Conservation (phyloP, 2,113 vertebrate genomes). For the Cettia cetti region DNA sequence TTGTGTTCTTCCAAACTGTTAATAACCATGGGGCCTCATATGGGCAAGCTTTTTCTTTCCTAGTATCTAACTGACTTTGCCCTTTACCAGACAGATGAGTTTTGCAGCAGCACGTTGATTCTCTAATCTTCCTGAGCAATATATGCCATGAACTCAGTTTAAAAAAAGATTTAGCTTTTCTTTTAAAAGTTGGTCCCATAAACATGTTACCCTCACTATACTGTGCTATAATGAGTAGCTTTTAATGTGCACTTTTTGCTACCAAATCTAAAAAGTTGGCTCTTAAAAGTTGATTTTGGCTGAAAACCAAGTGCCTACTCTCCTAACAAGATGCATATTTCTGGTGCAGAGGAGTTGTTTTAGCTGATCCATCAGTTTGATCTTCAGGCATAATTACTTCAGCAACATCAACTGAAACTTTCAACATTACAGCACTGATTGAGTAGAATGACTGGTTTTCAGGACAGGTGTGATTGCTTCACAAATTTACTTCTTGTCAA, state of each 20-base stretch:
- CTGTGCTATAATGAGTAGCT: background rate
- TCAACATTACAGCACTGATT: background rate
- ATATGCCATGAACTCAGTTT: background rate
- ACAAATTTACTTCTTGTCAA: background rate
- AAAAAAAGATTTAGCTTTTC: background rate
- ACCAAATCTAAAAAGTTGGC: background rate
- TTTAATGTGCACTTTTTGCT: background rate
- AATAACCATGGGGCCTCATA: background rate
- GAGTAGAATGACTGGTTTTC: background rate
- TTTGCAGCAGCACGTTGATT: background rate
- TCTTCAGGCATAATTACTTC: background rate
- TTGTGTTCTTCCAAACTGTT: background rate
- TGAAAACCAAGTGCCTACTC: background rate
- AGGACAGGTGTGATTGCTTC: background rate
- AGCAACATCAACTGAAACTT: background rate
- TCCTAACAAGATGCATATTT: background rate
- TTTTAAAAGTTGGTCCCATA: background rate
- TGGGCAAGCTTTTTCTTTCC: background rate
- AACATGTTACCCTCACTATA: background rate
- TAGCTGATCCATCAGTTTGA: background rate
- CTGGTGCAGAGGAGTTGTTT: background rate
- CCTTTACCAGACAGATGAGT: background rate
- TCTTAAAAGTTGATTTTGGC: background rate
- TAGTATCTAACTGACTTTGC: background rate
- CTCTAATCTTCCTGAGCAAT: background rate